phyloP scores from a whole-genome alignment of 2,113 vertebrate genomes.

The Ancistrus triradiatus region DNA sequence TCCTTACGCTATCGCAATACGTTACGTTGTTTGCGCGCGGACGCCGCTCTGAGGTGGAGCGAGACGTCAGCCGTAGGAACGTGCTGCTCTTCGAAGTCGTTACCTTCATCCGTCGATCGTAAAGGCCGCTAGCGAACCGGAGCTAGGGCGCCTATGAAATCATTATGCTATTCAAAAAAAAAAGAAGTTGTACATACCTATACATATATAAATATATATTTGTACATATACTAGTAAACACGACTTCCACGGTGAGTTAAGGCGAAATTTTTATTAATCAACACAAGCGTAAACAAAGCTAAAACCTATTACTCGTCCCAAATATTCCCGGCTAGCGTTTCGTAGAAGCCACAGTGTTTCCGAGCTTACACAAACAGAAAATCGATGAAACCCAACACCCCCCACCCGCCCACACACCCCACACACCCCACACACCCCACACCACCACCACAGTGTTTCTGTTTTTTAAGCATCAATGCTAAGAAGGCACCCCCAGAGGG shows the following conservation, averaged over 20 bases:
- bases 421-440: too few species aligned
- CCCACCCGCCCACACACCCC: too few species aligned
- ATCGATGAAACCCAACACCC: too few species aligned
- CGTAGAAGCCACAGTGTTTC: slow-evolving; percentile 53
- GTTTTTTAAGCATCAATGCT: neutral
- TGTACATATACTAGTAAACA: slow-evolving; percentile 68
- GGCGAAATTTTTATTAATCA: slow-evolving; percentile 66
- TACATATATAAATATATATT: slow-evolving; percentile 61
- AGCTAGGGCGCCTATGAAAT: slow-evolving; percentile 54
- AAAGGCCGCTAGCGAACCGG: slow-evolving; percentile 48
- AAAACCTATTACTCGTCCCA: slow-evolving; percentile 55
- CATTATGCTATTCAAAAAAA: slow-evolving; percentile 60
- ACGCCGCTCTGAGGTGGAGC: neutral
- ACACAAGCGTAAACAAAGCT: slow-evolving; percentile 56
- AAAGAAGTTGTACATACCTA: slow-evolving; percentile 36
- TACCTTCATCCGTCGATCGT: slow-evolving; percentile 47
- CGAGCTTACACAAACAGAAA: slow-evolving; percentile 59
- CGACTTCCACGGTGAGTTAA: slow-evolving; percentile 62
- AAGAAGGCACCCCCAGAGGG: neutral
- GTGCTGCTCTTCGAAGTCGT: slow-evolving; percentile 30
- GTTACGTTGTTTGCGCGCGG: neutral
- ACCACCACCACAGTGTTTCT: neutral
- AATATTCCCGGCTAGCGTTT: slow-evolving; percentile 50
- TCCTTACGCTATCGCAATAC: slow-evolving; percentile 2
- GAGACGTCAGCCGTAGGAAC: slow-evolving; percentile 15